These are phyloP conservation scores for Myotis daubentonii DNA, from an alignment of 2,797 vertebrate species.

Conservation along the genomic window DNA sequence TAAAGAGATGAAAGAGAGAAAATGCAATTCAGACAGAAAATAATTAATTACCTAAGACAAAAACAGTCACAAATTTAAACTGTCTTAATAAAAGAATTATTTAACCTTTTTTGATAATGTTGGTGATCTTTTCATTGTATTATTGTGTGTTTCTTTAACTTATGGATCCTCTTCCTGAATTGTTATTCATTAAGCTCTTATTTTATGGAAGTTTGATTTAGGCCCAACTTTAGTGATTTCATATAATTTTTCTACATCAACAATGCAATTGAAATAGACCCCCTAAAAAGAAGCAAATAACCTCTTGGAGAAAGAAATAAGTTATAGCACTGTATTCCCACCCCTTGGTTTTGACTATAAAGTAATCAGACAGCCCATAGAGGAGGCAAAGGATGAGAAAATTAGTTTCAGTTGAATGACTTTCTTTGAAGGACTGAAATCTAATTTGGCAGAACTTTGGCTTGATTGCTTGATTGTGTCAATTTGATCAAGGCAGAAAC, in stretches of 20 bases:
- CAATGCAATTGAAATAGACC: neutral
- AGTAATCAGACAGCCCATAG: neutral
- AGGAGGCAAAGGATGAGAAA: neutral
- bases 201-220: neutral
- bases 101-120: neutral
- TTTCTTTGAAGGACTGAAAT: slow-evolving; percentile 54
- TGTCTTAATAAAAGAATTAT: neutral
- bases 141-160: neutral
- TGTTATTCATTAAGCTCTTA: neutral
- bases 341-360: neutral
- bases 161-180: neutral
- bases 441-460: slow-evolving; percentile 36
- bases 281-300: neutral
- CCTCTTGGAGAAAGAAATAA: neutral
- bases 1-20: neutral
- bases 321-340: neutral
- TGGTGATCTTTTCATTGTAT: neutral
- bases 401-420: slow-evolving; percentile 11
- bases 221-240: neutral
- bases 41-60: neutral
- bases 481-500: slow-evolving; percentile 58
- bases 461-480: neutral
- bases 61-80: neutral
- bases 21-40: neutral
- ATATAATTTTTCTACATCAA: neutral